Evolutionary conservation across 2,888 invertebrate species (phyloP).

Genomic region (Platynereis dumerilii): DNA sequence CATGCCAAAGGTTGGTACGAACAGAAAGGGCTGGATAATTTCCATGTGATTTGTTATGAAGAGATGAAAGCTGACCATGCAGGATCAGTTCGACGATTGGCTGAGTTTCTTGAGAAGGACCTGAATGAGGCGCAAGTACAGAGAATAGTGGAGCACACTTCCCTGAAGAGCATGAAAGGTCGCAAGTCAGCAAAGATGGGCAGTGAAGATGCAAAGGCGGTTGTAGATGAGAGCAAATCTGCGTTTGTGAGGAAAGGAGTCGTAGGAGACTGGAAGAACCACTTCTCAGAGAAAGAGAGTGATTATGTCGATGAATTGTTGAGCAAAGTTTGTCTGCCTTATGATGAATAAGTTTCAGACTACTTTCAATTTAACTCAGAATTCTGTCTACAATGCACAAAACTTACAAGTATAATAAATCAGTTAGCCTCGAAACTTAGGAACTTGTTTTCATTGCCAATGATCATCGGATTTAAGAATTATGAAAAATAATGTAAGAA

Average conservation of each 20-base stretch:
- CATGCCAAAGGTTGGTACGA: conserved; percentile 13
- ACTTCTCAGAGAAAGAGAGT: conserved; percentile 14
- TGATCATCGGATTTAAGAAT: too few species aligned
- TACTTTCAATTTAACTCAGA: too few species aligned
- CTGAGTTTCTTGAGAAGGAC: conserved; percentile 1
- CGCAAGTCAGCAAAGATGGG: conserved; percentile 9
- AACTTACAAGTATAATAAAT: too few species aligned
- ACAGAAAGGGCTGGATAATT: not conserved
- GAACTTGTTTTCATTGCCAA: too few species aligned
- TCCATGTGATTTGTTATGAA: conserved; percentile 11
- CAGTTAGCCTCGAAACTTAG: too few species aligned
- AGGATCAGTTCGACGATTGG: not conserved
- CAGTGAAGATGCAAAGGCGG: not conserved
- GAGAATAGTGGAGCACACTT: not conserved
- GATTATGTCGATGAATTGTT: conserved; percentile 14
- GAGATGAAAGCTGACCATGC: conserved; percentile 9
- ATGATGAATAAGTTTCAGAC: too few species aligned
- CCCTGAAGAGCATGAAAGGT: conserved; percentile 5
- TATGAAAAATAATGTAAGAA: too few species aligned
- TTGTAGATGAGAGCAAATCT: conserved; percentile 2
- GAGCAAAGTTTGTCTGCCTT: too few species aligned
- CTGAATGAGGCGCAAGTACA: not conserved
- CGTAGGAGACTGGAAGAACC: conserved; percentile 21
- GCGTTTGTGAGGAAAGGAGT: conserved; percentile 18
- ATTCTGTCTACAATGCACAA: too few species aligned